phyloP scores from a whole-genome alignment of 1,140 invertebrate genomes.

The Scaptodrosophila lebanonensis region DNA sequence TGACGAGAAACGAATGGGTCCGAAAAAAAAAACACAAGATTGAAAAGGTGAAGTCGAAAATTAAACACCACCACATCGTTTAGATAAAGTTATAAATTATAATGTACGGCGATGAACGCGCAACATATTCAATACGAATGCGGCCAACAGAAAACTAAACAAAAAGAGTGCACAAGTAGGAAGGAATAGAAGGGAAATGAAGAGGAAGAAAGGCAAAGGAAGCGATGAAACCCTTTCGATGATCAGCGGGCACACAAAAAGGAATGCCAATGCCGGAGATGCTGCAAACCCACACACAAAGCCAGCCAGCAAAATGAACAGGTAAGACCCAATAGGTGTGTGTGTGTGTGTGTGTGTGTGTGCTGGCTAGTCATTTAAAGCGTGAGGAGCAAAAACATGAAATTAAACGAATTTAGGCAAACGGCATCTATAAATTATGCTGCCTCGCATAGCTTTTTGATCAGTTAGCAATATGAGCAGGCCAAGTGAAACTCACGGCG shows the following conservation, averaged over 20 bases:
- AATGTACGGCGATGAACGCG: conserved; percentile 60
- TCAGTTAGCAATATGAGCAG: conserved; percentile 35
- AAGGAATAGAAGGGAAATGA: conserved; percentile 7
- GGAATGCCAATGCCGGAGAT: too few relatives aligned
- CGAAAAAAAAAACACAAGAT: conserved; percentile 49
- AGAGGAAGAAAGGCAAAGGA: conserved; percentile 23
- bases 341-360: background rate
- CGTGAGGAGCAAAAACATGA: conserved; percentile 36
- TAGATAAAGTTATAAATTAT: conserved; percentile 76
- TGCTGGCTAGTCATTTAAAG: background rate
- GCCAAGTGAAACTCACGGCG: conserved; percentile 6
- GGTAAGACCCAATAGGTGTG: conserved; percentile 8
- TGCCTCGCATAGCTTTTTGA: conserved; percentile 44
- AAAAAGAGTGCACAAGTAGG: conserved; percentile 43
- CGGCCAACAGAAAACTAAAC: conserved; percentile 29
- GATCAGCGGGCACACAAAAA: too few relatives aligned
- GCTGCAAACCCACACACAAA: conserved; percentile 4
- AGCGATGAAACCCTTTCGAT: too few relatives aligned
- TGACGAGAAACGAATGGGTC: conserved; percentile 17
- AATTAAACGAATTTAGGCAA: conserved; percentile 75
- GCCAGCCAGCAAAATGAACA: conserved; percentile 1
- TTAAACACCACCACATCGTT: conserved; percentile 75
- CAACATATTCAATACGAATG: conserved; percentile 39
- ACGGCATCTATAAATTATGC: conserved; percentile 74
- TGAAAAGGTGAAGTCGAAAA: conserved; percentile 74